Evolutionary conservation across 2,113 vertebrate species (phyloP).

Genomic region (Scomber japonicus): DNA sequence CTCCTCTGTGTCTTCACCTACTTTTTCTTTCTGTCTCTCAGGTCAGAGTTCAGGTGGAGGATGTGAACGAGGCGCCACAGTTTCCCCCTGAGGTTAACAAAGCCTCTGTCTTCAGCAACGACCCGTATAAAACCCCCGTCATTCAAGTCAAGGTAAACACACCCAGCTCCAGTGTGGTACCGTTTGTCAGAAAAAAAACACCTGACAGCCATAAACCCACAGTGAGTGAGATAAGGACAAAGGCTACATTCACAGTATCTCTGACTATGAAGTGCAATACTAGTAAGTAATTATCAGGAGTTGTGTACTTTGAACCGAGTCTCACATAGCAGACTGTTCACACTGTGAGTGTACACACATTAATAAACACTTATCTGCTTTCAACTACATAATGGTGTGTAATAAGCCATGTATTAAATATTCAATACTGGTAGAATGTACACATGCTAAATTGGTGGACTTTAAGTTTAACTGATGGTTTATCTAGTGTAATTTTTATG

Average conservation of each 20-base stretch:
- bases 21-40: constrained; percentile 25
- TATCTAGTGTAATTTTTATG: no score
- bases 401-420: no score
- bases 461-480: no score
- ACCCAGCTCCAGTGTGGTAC: not conserved
- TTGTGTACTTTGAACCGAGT: constrained; percentile 4
- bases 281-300: not conserved
- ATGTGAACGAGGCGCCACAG: constrained; percentile 82
- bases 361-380: no score
- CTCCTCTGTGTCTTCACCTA: not conserved
- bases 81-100: constrained; percentile 72
- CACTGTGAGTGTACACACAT: not conserved
- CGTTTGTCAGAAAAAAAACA: not conserved
- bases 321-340: not conserved
- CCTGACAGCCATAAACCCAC: no score
- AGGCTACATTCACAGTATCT: not conserved
- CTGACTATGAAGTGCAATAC: not conserved
- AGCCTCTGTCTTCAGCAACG: constrained; percentile 77
- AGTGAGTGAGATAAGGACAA: not conserved
- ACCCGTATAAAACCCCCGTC: constrained; percentile 79
- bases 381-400: no score
- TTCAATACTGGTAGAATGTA: no score
- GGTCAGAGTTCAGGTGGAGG: constrained; percentile 76
- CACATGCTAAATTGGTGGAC: no score
- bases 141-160: constrained; percentile 81